Evolutionary conservation across 2,113 vertebrate genomes (phyloP).

Genomic region (Nothocercus julius): DNA sequence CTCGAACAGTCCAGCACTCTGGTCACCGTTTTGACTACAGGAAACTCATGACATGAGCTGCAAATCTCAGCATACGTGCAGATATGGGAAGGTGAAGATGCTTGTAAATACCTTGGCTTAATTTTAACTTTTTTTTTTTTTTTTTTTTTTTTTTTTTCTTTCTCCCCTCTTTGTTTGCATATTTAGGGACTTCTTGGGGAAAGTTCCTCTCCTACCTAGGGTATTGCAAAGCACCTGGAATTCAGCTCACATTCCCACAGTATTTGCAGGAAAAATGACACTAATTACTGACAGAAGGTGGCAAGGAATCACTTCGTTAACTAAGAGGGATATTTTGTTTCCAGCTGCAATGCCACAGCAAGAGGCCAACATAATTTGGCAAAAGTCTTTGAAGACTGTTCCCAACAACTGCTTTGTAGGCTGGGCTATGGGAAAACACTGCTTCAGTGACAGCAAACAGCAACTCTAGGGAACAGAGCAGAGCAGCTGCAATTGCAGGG

Average conservation of each 20-base stretch:
- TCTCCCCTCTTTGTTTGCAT: background rate
- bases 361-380: background rate
- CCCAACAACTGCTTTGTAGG: background rate
- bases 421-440: conserved; percentile 8
- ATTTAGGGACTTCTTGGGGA: background rate
- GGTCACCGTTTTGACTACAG: background rate
- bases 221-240: background rate
- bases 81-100: background rate
- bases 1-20: background rate
- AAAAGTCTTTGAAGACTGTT: background rate
- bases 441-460: conserved; percentile 10
- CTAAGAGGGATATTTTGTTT: background rate
- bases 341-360: background rate
- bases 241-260: background rate
- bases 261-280: background rate
- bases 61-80: background rate
- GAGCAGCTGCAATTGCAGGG: background rate
- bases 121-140: background rate
- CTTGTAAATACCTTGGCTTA: background rate
- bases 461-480: background rate
- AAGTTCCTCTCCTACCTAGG: background rate
- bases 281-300: background rate
- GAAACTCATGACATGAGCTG: background rate
- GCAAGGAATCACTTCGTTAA: background rate
- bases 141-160: background rate